Evolutionary conservation across 2,888 invertebrate species (phyloP).

Genomic region (Himalopsyche japonica): DNA sequence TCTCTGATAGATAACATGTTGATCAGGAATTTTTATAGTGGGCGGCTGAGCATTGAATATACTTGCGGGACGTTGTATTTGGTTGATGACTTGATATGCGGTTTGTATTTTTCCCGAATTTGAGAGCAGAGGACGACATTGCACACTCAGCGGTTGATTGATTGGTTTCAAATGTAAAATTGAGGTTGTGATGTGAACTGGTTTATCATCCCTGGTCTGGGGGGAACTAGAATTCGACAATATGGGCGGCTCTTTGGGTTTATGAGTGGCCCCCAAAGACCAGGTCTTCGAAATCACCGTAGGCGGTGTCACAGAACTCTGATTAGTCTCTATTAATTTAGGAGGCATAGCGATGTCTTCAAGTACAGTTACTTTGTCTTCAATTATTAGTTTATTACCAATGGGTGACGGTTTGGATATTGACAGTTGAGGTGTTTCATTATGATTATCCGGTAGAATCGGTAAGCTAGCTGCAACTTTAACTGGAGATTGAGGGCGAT

Average conservation of each 20-base stretch:
- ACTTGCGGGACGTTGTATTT: constrained; percentile 51
- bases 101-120: constrained; percentile 49
- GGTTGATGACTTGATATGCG: constrained; percentile 57
- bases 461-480: background rate
- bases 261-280: constrained; percentile 55
- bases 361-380: background rate
- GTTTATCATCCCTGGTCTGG: constrained; percentile 49
- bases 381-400: background rate
- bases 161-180: constrained; percentile 55
- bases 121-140: constrained; percentile 49
- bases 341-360: constrained; percentile 43
- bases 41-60: constrained; percentile 64
- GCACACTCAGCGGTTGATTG: constrained; percentile 46
- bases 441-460: background rate
- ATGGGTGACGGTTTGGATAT: background rate
- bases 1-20: constrained; percentile 56
- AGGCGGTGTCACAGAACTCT: constrained; percentile 53
- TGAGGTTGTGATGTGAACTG: constrained; percentile 52
- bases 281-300: constrained; percentile 64
- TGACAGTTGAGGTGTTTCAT: background rate
- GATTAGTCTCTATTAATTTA: constrained; percentile 48
- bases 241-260: constrained; percentile 52
- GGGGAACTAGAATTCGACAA: constrained; percentile 47
- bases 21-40: constrained; percentile 68
- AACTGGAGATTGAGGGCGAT: background rate